phyloP scores from a whole-genome alignment of 2,797 vertebrate species.

The Manis crassicaudata region DNA sequence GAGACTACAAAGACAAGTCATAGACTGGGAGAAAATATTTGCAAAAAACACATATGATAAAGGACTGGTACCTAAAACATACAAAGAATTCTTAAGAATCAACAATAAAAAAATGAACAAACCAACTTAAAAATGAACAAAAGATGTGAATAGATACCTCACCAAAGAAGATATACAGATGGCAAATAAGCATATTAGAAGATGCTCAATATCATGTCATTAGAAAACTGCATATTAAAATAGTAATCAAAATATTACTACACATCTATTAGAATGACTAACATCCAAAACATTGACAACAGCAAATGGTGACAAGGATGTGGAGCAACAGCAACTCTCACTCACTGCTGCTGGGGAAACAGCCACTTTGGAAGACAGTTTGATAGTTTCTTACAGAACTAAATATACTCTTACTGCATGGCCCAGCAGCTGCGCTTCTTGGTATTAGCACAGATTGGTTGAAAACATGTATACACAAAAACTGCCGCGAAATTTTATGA shows the following conservation, averaged over 20 bases:
- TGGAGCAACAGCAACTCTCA: not conserved
- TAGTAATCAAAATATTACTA: not conserved
- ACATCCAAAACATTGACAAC: not conserved
- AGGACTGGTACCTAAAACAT: not conserved
- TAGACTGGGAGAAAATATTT: not conserved
- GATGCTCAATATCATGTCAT: not conserved
- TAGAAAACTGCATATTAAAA: not conserved
- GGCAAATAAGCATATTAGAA: not conserved
- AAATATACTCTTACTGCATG: not conserved
- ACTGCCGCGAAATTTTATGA: not conserved
- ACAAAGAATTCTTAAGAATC: not conserved
- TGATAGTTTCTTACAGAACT: not conserved
- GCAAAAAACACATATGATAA: not conserved
- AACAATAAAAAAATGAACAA: not conserved
- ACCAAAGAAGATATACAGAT: not conserved
- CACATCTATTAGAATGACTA: not conserved
- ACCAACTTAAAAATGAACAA: not conserved
- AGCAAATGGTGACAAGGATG: not conserved
- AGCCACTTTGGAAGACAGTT: not conserved
- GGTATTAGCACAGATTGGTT: not conserved
- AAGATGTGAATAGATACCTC: not conserved
- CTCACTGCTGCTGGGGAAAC: not conserved
- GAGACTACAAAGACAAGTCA: not conserved
- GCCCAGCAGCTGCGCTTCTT: not conserved
- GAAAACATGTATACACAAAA: not conserved